Evolutionary conservation across 35 echinoderm and acorn worm species (phyloP).

Genomic region (Stichopus chloronotus): DNA sequence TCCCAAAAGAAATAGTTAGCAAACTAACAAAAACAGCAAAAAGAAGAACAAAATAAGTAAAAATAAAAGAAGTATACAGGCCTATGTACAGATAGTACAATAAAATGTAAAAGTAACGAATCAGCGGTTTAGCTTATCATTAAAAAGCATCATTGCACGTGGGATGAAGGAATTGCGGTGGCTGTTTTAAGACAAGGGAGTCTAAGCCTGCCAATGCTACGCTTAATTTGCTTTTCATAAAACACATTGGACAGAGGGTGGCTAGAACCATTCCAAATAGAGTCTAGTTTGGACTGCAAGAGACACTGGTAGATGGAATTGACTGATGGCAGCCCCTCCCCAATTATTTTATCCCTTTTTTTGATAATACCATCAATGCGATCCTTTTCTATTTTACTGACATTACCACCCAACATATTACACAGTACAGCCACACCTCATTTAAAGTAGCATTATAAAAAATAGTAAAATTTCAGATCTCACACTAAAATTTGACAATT

Average conservation of each 20-base stretch:
- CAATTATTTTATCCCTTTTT: background rate
- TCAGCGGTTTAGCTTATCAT: no score
- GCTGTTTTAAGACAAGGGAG: background rate
- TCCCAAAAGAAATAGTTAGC: no score
- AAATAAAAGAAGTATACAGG: no score
- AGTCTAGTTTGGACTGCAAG: background rate
- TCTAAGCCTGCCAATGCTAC: constrained; percentile 16
- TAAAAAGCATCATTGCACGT: no score
- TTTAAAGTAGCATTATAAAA: constrained; percentile 8
- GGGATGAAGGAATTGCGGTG: background rate
- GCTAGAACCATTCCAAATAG: background rate
- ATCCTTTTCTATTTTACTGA: constrained; percentile 9
- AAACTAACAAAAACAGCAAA: no score
- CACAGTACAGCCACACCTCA: background rate
- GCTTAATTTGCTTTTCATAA: background rate
- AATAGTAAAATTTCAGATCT: background rate
- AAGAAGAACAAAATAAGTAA: no score
- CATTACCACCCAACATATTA: constrained; percentile 1
- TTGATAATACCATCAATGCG: background rate
- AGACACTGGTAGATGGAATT: background rate
- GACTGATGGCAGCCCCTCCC: background rate
- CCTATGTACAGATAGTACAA: no score
- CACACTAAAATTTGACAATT: background rate
- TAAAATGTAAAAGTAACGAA: no score
- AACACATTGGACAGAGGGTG: background rate